phyloP scores from a whole-genome alignment of 2,888 invertebrate genomes.

The Calephelis perditalis region DNA sequence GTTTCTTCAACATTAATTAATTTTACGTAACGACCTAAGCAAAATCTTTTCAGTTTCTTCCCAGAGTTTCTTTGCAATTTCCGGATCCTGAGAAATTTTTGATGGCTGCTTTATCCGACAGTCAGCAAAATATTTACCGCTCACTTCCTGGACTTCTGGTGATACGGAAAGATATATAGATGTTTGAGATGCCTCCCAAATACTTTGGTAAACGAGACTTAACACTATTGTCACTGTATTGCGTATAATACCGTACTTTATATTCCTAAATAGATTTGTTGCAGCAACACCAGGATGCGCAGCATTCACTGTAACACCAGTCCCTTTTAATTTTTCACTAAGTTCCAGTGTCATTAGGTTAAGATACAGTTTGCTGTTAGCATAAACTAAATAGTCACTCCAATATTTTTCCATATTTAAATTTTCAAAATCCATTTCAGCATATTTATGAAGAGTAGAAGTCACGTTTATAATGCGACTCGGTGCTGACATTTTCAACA shows the following conservation, averaged over 20 bases:
- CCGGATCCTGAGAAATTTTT: constrained; percentile 69
- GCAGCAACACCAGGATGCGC: constrained; percentile 83
- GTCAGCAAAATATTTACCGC: constrained; percentile 83
- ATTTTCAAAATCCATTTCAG: constrained; percentile 63
- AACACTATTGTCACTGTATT: constrained; percentile 42
- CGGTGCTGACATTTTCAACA: constrained; percentile 76
- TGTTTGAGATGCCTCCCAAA: constrained; percentile 82
- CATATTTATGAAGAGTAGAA: constrained; percentile 75
- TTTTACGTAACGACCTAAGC: constrained; percentile 3
- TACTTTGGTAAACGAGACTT: constrained; percentile 72
- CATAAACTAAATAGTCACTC: constrained; percentile 68
- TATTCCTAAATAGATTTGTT: constrained; percentile 81
- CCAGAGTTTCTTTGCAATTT: constrained; percentile 80
- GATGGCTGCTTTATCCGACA: constrained; percentile 71
- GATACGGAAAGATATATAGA: constrained; percentile 75
- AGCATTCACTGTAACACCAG: constrained; percentile 82
- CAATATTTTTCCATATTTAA: constrained; percentile 72
- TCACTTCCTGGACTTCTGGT: constrained; percentile 76
- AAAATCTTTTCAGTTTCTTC: constrained; percentile 76
- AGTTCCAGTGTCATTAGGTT: constrained; percentile 81
- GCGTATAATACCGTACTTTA: constrained; percentile 60
- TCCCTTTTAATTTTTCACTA: constrained; percentile 75
- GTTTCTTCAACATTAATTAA: not conserved
- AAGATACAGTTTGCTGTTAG: constrained; percentile 80
- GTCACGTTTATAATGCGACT: constrained; percentile 82